phyloP scores from a whole-genome alignment of 2,888 invertebrate species.

The Pammene aurita region DNA sequence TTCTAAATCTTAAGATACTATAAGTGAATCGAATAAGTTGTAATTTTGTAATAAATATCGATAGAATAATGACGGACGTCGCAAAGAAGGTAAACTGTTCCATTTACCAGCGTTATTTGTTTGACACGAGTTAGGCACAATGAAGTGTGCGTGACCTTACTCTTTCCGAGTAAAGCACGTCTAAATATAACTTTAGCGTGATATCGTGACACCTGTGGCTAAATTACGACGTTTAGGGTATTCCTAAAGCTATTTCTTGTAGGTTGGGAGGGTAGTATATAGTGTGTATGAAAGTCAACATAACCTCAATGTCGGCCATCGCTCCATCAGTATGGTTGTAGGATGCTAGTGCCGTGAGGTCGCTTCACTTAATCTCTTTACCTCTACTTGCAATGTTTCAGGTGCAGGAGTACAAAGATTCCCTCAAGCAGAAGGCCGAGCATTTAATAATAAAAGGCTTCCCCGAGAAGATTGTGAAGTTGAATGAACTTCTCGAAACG shows the following conservation, averaged over 20 bases:
- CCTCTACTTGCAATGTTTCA: constrained; percentile 63
- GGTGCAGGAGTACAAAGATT: constrained; percentile 96
- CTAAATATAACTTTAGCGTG: constrained; percentile 37
- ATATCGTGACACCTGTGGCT: constrained; percentile 10
- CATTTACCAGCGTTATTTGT: constrained; percentile 49
- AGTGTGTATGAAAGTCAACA: constrained; percentile 50
- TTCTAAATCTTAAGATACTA: constrained; percentile 50
- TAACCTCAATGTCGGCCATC: constrained; percentile 63
- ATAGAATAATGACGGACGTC: constrained; percentile 73
- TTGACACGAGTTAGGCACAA: constrained; percentile 65
- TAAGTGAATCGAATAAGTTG: constrained; percentile 48
- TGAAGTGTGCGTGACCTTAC: constrained; percentile 66
- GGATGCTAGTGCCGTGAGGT: constrained; percentile 26
- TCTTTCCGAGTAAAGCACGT: constrained; percentile 47
- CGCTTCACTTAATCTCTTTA: constrained; percentile 26
- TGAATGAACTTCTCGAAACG: constrained; percentile 93
- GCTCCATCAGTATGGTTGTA: constrained; percentile 49
- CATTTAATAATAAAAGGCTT: constrained; percentile 94
- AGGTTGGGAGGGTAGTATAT: constrained; percentile 49
- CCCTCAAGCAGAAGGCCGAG: constrained; percentile 94
- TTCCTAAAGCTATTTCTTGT: background rate
- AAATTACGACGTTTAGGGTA: background rate
- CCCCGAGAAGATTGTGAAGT: constrained; percentile 95
- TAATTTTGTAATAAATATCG: constrained; percentile 46
- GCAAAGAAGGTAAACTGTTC: constrained; percentile 72